These are phyloP conservation scores for Grammomys dolichurus DNA, from an alignment of 2,113 vertebrate genomes.

Conservation along the genomic window DNA sequence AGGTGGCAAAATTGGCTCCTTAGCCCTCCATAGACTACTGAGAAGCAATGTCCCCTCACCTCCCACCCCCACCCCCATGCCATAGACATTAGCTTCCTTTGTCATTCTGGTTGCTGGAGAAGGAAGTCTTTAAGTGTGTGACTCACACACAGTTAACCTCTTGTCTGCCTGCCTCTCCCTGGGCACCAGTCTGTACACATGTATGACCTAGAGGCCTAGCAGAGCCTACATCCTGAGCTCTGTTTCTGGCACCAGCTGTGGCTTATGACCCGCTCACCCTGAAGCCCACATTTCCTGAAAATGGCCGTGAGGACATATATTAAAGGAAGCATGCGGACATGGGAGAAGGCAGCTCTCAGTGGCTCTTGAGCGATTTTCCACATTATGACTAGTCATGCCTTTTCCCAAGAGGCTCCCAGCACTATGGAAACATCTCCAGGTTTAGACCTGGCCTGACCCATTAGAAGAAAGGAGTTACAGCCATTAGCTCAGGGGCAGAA, in stretches of 20 bases:
- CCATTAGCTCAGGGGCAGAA: not conserved
- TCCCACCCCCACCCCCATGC: too few relatives aligned
- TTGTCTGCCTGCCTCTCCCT: not conserved
- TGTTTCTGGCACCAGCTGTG: not conserved
- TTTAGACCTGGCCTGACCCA: not conserved
- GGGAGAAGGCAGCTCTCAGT: not conserved
- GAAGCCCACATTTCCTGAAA: constrained; percentile 53
- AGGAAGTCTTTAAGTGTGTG: not conserved
- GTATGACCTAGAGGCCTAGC: not conserved
- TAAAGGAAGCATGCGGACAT: not conserved
- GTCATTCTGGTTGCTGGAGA: not conserved
- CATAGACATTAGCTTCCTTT: not conserved
- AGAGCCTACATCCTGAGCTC: not conserved
- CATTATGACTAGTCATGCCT: constrained; percentile 38
- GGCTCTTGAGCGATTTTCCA: constrained; percentile 29
- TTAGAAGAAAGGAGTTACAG: constrained; percentile 21
- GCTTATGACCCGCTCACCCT: not conserved
- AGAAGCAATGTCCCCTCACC: not conserved
- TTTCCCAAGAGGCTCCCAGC: constrained; percentile 53
- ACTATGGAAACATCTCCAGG: not conserved
- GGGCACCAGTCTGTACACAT: not conserved
- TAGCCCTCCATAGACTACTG: not conserved
- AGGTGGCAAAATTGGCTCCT: not conserved
- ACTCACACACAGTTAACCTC: not conserved
- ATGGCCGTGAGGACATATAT: constrained; percentile 15